Percentiles rank a stretch among this genome's conserved stretches.
Evolutionary conservation across 2,888 invertebrate species (phyloP).

Genomic region (Sarcophaga variegata): DNA sequence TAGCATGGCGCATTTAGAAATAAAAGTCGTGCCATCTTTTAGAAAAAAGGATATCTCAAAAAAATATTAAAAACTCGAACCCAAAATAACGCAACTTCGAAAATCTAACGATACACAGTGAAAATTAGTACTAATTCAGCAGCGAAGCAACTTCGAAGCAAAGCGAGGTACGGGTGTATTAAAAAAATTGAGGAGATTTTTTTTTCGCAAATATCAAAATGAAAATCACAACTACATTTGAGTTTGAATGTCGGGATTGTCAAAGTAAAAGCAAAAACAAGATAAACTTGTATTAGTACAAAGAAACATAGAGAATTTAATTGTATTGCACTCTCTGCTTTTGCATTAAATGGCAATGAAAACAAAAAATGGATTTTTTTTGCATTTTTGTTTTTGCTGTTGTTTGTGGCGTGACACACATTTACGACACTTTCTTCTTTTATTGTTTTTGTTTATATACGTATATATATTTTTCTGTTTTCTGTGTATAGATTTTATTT

Average conservation of each 20-base stretch:
- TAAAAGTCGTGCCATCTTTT: too few relatives aligned
- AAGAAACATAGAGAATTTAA: not conserved
- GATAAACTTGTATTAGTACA: conserved; percentile 47
- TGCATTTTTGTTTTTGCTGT: conserved; percentile 12
- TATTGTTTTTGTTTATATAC: conserved; percentile 13
- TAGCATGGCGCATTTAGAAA: too few relatives aligned
- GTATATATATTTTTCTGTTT: not conserved
- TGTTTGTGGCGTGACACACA: conserved; percentile 57
- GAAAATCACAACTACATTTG: not conserved
- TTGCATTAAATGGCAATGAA: conserved; percentile 1
- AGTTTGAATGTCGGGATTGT: not conserved
- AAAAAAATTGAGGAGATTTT: too few relatives aligned
- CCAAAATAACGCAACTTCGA: too few relatives aligned
- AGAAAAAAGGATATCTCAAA: too few relatives aligned
- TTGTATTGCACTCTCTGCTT: conserved; percentile 4
- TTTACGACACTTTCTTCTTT: conserved; percentile 61
- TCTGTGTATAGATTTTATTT: not conserved
- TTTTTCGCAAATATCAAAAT: not conserved
- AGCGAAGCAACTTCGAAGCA: too few relatives aligned
- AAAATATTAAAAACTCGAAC: too few relatives aligned
- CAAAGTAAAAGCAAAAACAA: conserved; percentile 27
- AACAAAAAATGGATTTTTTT: conserved; percentile 3
- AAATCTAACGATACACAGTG: too few relatives aligned
- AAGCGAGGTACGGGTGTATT: too few relatives aligned
- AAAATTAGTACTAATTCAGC: too few relatives aligned